Base-by-base conservation (phyloP, 2,888 invertebrate species). In the Dendrolimus pini region DNA sequence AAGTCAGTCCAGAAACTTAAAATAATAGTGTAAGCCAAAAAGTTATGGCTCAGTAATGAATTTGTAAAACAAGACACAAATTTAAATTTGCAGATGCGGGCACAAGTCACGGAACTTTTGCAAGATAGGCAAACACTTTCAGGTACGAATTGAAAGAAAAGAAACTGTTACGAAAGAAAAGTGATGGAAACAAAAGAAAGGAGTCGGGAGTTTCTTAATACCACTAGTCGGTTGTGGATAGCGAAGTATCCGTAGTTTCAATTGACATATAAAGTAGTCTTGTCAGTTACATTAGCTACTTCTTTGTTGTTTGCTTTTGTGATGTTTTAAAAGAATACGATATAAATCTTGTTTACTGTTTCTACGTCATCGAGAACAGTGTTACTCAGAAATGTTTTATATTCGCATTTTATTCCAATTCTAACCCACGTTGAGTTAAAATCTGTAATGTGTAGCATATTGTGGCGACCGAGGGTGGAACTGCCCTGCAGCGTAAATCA, bases 31-130 rank as follows among this genome's bases (percentile, higher is more conserved):
- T 3, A 0, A 3, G 0, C 30, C 3, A 30, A 3, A 54, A 41
- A 41, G 30, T 9, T 52, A 8, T 47, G 47, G 52, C 41, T 56
- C 8, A 8, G 41, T 12, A 41, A 56, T 56, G 7, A 47, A 52
- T 13, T 47, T 30, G 47, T 12, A 6, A 30, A 56, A 12, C n/a
- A 41, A 14, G 8, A 12, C 14, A 13, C 14, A 13, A 56, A 55
- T 41, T 55, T 10, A 6, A 7, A 12, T 41, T 70, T 61, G n/a
- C 61, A 89, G 89, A 82, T 85, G 62, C 79, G 85, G 53, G 81
- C 86, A 3, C 83, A 84, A 73, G 80, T 90, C 7, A 89, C 83
- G 0, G 78, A 83, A 60, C 75, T 85, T 0, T 78, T 90, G 0
- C 80, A 82, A 65, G 75, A 83, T 1, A 68, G 77, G 7, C 83